Base-by-base conservation (phyloP, 1,140 invertebrate species). In the Anoplolepis gracilipes region DNA sequence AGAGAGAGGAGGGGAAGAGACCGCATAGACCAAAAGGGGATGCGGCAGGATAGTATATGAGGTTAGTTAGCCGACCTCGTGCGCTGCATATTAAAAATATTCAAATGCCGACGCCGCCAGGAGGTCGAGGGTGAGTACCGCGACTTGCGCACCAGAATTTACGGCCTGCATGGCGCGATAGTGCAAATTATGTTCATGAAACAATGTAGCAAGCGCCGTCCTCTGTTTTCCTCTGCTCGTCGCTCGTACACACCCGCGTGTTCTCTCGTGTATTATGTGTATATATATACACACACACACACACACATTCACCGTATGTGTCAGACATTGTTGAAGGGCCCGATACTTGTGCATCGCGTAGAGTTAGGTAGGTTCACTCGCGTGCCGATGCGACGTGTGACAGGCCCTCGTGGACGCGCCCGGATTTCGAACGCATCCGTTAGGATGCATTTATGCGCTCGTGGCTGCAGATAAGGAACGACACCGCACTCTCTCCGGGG, bases 61-160 rank as follows among this genome's bases (percentile, higher is more conserved):
- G 92, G 91, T 93, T 94, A 93, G 93, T 94, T 94, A 94, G 92
- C 88, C 90, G 61, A 78, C 79, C 90, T 87, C 91, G 90, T 91
- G 92, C 88, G 90, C 86, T 90, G 93, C 93, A 94, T 95, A 94
- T 94, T 95, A 94, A 95, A 94, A 94, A 92, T 93, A 94, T 94
- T 94, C 91, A 92, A 94, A 94, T 94, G 90, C 85, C 77, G 88
- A 49, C 81, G 82, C 78, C 65, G 77, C 61, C 64, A 28, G 22
- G 33, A 67, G 62, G 28, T 28, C 13, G 67, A 33, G 59, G 78
- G 53, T 22, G 78, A 73, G 78, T 39, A 42, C 36, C 67, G 75
- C 82, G 69, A 62, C 87, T 86, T 49, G 46, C 81, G 72, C 78
- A 73, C 19, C 42, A 90, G 86, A 86, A 94, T 93, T 94, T 92